Conservation (phyloP, 2,888 invertebrate species). For the Drosophila infuscata region DNA sequence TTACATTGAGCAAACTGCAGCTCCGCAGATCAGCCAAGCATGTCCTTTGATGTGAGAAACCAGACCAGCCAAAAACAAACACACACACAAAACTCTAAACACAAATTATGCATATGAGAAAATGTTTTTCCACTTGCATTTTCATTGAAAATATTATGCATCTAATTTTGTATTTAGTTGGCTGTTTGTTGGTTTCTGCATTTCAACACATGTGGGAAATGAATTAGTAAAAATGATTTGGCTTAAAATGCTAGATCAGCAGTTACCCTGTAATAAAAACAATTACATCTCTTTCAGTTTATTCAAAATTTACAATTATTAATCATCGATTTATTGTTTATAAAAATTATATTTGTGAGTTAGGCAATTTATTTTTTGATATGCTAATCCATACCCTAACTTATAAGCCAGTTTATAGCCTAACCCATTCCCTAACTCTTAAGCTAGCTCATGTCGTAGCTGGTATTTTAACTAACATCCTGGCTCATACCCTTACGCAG, state of each 20-base stretch:
- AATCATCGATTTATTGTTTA: not conserved
- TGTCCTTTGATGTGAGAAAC: conserved; percentile 65
- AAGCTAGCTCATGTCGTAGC: too few relatives aligned
- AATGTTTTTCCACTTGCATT: conserved; percentile 42
- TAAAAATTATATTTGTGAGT: not conserved
- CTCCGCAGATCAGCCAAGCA: conserved; percentile 61
- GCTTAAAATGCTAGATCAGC: not conserved
- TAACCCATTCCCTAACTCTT: not conserved
- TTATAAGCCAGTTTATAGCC: not conserved
- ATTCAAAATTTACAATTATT: not conserved
- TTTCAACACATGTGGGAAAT: conserved; percentile 26
- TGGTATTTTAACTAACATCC: too few relatives aligned
- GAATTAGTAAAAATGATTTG: conserved; percentile 11
- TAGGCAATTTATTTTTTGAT: not conserved
- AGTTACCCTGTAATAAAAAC: not conserved
- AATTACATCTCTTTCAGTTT: not conserved
- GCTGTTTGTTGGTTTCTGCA: not conserved
- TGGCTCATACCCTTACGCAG: not conserved
- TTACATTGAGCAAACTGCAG: conserved; percentile 52
- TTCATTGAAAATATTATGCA: conserved; percentile 62
- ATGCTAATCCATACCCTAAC: not conserved
- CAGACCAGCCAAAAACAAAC: not conserved
- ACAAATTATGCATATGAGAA: conserved; percentile 59
- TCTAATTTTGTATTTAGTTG: conserved; percentile 13
- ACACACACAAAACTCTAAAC: conserved; percentile 16